Evolutionary conservation across 2,797 vertebrate species (phyloP), one percentile per base, ranked within the genome.

Genomic region (Anas flavirostris): DNA sequence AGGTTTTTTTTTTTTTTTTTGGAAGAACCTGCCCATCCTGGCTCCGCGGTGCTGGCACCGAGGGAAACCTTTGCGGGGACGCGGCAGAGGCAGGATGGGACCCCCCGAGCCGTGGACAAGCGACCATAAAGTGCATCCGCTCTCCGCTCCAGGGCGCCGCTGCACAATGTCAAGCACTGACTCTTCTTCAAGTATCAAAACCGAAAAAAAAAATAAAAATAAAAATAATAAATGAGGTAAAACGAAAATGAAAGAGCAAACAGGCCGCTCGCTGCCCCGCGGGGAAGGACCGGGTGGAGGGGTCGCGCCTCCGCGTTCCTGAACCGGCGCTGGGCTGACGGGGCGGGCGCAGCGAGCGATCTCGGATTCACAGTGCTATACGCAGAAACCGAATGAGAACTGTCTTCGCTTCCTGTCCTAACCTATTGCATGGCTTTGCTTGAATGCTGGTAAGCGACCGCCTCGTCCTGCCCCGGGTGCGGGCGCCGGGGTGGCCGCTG

Each of bases 151-250:
- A 75, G 94, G 76, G 94, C 88, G 69, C 64, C 67, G 52, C 87
- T 22, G 93, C 7, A 70, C 88, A 69, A 88, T 23, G 58, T 91
- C 91, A 81, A 82, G 6, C 91, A 82, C 93, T 69, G 90, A 84
- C 26, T 31, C 56, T 66, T 94, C 93, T 96, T 97, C 97, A 97
- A 97, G 97, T 97, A 97, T 97, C 79, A 86, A 93, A 93, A 93
- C 12, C 33, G 19, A 94, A 91, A 52, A 35, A 6, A 89, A 92
- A 82, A 89, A 39, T 39, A 88, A 85, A 46, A 19, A 46, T 39
- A 88, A 85, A 46, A 19, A 46, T 39, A 94, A 35, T 4, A 89
- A 92, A 85, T 86, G 94, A 96, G 96, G 96, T 96, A 96, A 97
- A 96, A 92, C 55, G 63, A 96, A 94, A 95, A 72, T 2, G 89